Percentiles rank a stretch among this genome's conserved stretches.
Conservation (phyloP, 2,888 invertebrate genomes). For the Agapostemon virescens region DNA sequence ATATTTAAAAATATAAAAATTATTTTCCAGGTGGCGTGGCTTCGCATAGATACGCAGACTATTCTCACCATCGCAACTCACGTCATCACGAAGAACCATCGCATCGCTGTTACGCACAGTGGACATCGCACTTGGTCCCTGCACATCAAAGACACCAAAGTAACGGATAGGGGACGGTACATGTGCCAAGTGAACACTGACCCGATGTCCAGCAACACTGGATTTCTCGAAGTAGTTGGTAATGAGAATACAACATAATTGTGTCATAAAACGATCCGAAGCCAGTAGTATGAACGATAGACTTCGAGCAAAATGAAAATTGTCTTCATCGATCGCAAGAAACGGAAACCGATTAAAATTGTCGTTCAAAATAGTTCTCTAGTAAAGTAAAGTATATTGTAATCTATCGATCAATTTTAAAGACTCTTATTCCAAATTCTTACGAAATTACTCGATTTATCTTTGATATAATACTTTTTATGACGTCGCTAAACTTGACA, state of each 20-base stretch:
- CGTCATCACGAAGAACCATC: constrained; percentile 82
- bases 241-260: constrained; percentile 52
- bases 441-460: too few species aligned
- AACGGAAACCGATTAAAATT: neutral
- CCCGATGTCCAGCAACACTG: constrained; percentile 82
- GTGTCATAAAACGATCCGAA: neutral
- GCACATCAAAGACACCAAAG: constrained; percentile 81
- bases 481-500: too few species aligned
- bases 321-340: neutral
- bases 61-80: constrained; percentile 81
- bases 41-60: constrained; percentile 81
- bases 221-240: constrained; percentile 82
- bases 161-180: constrained; percentile 81
- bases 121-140: constrained; percentile 81
- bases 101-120: constrained; percentile 81
- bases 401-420: too few species aligned
- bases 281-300: neutral
- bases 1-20: neutral
- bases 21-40: constrained; percentile 81
- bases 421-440: too few species aligned
- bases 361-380: too few species aligned
- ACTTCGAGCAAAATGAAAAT: neutral
- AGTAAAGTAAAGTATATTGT: too few species aligned
- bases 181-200: constrained; percentile 81
- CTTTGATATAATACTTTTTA: too few species aligned